A percentile compares a stretch with the other conserved stretches of the same genome.
These are phyloP conservation scores for Acronicta alni DNA, from an alignment of 2,888 invertebrate species.

Conservation along the genomic window DNA sequence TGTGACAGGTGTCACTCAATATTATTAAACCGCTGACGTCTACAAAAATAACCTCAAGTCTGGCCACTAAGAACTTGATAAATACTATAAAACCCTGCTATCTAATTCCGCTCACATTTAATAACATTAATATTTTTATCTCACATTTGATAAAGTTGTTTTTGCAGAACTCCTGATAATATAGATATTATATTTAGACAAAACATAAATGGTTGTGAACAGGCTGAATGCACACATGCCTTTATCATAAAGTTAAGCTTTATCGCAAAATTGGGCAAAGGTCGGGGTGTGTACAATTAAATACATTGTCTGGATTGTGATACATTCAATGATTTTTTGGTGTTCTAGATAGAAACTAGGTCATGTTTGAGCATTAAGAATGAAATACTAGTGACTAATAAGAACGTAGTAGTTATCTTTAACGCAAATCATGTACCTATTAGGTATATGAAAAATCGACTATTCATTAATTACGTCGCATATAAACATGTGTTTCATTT, in stretches of 20 bases:
- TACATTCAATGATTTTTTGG: constrained; percentile 19
- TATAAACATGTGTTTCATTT: not conserved
- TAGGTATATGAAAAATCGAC: not conserved
- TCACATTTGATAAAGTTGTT: constrained; percentile 62
- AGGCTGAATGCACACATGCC: constrained; percentile 22
- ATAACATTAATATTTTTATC: constrained; percentile 55
- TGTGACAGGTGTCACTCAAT: not conserved
- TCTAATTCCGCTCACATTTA: constrained; percentile 27
- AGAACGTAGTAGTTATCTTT: too few species aligned
- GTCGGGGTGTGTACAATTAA: constrained; percentile 27
- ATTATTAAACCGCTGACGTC: not conserved
- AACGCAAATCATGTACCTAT: not conserved
- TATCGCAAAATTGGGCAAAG: constrained; percentile 37
- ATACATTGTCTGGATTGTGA: constrained; percentile 32
- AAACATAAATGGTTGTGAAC: constrained; percentile 30
- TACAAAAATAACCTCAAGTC: constrained; percentile 6
- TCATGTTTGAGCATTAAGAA: constrained; percentile 35
- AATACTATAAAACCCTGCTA: constrained; percentile 40
- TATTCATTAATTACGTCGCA: not conserved
- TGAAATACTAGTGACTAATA: constrained; percentile 38
- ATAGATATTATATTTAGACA: constrained; percentile 40
- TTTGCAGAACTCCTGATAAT: constrained; percentile 47
- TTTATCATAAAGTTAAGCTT: constrained; percentile 24
- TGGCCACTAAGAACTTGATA: constrained; percentile 34
- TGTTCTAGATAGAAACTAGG: constrained; percentile 42